phyloP scores from a whole-genome alignment of 2,888 invertebrate species.

The Melanostoma mellinum region DNA sequence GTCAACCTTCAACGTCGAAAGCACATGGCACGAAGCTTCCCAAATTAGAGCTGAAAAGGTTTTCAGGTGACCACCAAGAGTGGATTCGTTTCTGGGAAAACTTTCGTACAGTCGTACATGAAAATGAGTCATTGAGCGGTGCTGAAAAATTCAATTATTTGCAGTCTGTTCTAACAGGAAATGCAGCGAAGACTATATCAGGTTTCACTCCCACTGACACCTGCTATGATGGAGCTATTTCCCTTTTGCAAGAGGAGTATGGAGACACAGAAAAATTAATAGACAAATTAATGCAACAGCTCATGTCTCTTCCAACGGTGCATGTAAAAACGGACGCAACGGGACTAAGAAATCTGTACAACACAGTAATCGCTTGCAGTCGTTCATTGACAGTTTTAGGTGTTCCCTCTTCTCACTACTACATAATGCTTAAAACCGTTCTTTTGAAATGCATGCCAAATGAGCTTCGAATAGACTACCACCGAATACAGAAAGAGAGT shows the following conservation, averaged over 20 bases:
- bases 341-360: not conserved
- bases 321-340: constrained; percentile 5
- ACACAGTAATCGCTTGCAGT: not conserved
- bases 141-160: too few species aligned
- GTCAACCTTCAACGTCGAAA: not conserved
- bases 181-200: too few species aligned
- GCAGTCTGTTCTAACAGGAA: too few species aligned
- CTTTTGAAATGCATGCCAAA: constrained; percentile 21
- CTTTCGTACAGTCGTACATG: too few species aligned
- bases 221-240: too few species aligned
- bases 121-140: too few species aligned
- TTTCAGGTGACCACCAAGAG: constrained; percentile 30
- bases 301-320: too few species aligned
- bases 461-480: constrained; percentile 19
- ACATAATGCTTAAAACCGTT: constrained; percentile 10
- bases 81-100: too few species aligned
- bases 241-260: too few species aligned
- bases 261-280: too few species aligned
- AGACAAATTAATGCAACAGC: too few species aligned
- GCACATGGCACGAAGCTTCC: constrained; percentile 9
- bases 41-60: constrained; percentile 30
- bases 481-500: constrained; percentile 18
- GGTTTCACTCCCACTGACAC: too few species aligned
- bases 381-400: not conserved
- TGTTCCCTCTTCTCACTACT: constrained; percentile 2